Conservation (phyloP, 2,113 vertebrate species). For the Neodon shergylaensis region DNA sequence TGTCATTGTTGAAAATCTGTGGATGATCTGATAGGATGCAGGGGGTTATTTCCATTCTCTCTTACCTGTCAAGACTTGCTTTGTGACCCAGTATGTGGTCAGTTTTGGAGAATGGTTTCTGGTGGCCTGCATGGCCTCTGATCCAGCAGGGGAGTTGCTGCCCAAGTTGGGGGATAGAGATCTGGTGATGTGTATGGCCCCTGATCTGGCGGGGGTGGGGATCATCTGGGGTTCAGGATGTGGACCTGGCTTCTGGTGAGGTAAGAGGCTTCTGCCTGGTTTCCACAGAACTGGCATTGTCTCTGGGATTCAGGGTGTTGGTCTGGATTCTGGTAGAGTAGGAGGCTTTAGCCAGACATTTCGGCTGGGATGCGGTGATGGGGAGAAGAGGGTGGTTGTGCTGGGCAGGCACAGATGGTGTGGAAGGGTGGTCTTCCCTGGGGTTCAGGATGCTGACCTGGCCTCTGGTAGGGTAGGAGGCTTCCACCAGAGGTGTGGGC, state of each 20-base stretch:
- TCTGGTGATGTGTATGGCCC: not conserved
- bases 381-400: not conserved
- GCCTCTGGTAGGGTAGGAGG: not conserved
- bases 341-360: not conserved
- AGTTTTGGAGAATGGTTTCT: not conserved
- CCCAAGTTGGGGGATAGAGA: not conserved
- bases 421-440: not conserved
- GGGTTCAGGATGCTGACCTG: not conserved
- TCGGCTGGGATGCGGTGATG: not conserved
- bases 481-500: not conserved
- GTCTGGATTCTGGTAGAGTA: not conserved
- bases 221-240: no score
- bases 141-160: not conserved
- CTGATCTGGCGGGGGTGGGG: not conserved
- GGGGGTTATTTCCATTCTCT: not conserved
- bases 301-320: not conserved
- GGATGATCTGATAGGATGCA: not conserved
- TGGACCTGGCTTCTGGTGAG: no score
- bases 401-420: not conserved
- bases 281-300: not conserved
- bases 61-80: not conserved
- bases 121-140: not conserved
- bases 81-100: not conserved
- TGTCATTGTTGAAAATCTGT: not conserved
- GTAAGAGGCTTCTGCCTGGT: no score